These are phyloP conservation scores for Periophthalmodon schlosseri DNA, from an alignment of 2,113 vertebrate genomes.

Conservation along the genomic window DNA sequence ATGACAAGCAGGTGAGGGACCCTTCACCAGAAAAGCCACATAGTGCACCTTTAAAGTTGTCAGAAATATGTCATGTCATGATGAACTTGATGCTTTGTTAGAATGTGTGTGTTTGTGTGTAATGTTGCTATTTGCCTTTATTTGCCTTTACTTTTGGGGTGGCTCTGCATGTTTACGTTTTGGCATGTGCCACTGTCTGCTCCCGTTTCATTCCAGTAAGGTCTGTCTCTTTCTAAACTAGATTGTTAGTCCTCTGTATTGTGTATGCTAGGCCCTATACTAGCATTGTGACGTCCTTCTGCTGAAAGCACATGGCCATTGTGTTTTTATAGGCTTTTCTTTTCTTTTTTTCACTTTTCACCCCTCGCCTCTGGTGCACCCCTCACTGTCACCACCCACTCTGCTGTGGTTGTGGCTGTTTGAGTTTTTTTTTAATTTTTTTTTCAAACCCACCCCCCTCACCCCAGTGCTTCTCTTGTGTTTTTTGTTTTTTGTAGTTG, in stretches of 20 bases:
- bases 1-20: too few species aligned
- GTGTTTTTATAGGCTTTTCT: constrained; percentile 69
- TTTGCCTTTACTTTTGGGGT: background rate
- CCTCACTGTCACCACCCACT: constrained; percentile 39
- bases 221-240: constrained; percentile 36
- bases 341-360: constrained; percentile 5
- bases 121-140: constrained; percentile 20
- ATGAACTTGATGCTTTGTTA: background rate
- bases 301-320: constrained; percentile 50
- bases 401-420: constrained; percentile 46
- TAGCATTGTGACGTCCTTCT: constrained; percentile 52
- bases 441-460: constrained; percentile 46
- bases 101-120: constrained; percentile 22
- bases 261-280: constrained; percentile 16
- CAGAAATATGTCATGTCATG: background rate
- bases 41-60: background rate
- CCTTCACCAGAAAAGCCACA: background rate
- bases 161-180: constrained; percentile 20
- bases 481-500: constrained; percentile 78
- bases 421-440: constrained; percentile 56
- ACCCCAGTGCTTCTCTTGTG: constrained; percentile 70
- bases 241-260: constrained; percentile 15
- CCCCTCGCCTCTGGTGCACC: constrained; percentile 37
- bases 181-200: constrained; percentile 11
- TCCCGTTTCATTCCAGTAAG: constrained; percentile 51